Evolutionary conservation across 2,113 vertebrate species (phyloP).

Genomic region (Oriolus oriolus): DNA sequence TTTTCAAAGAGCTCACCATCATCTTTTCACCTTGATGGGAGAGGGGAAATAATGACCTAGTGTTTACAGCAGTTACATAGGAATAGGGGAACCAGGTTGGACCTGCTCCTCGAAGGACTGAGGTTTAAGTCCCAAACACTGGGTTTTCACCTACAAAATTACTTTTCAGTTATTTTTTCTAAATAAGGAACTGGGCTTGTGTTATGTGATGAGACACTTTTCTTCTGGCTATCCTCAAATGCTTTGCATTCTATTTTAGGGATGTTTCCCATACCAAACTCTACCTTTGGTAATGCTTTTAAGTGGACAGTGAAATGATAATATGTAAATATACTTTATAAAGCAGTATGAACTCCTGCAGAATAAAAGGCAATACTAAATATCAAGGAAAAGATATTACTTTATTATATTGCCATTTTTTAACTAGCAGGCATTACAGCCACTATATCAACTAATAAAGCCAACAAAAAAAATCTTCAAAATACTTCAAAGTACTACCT

Average conservation of each 20-base stretch:
- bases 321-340: neutral
- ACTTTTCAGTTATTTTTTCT: neutral
- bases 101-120: neutral
- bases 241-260: neutral
- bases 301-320: neutral
- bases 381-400: neutral
- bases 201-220: neutral
- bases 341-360: neutral
- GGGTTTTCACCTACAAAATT: neutral
- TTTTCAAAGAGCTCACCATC: neutral
- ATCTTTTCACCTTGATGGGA: neutral
- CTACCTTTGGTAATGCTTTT: neutral
- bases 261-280: neutral
- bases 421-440: neutral
- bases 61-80: neutral
- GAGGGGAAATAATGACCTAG: neutral
- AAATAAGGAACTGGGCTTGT: neutral
- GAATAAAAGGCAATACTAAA: neutral
- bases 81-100: neutral
- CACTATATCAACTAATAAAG: neutral
- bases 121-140: neutral
- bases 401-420: neutral
- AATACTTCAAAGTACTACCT: neutral
- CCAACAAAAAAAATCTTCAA: neutral
- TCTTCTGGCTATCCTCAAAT: neutral